A percentile compares a stretch with the other conserved stretches of the same genome.
Conservation (phyloP, 1,140 invertebrate genomes). For the Delia radicum region DNA sequence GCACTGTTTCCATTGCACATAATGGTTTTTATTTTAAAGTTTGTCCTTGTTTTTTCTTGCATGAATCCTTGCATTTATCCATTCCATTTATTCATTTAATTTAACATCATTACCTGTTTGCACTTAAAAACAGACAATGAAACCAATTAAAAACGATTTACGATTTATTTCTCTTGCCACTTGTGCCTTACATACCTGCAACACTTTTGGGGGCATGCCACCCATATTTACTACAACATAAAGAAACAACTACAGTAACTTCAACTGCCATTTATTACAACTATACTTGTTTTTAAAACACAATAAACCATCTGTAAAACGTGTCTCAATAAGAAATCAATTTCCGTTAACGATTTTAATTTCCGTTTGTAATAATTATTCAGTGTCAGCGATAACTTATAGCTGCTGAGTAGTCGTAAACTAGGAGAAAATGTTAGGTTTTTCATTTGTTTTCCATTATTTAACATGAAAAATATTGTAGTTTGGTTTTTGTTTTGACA, state of each 20-base stretch:
- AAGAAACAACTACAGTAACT: not conserved
- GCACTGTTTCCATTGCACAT: not conserved
- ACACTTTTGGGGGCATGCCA: not conserved
- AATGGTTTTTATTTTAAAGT: not conserved
- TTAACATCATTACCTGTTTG: conserved; percentile 22
- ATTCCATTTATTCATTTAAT: conserved; percentile 4
- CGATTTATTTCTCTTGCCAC: not conserved
- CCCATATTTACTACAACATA: not conserved
- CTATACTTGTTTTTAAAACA: not conserved
- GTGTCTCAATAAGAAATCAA: conserved; percentile 40
- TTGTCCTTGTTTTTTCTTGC: not conserved
- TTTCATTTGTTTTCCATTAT: not conserved
- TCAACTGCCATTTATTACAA: not conserved
- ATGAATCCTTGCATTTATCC: not conserved
- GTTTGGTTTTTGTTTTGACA: not conserved
- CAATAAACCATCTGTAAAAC: not conserved
- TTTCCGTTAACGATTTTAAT: conserved; percentile 49
- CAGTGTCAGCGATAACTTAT: conserved; percentile 19
- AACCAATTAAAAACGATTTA: conserved; percentile 24
- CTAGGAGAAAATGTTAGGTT: not conserved
- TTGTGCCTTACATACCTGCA: not conserved
- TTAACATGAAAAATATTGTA: not conserved
- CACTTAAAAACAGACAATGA: conserved; percentile 22
- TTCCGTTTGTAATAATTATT: conserved; percentile 55
- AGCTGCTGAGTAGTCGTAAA: not conserved